A percentile compares a stretch with the other conserved stretches of the same genome.
phyloP scores from a whole-genome alignment of 1,140 invertebrate genomes.

The Leptopilina clavipes region DNA sequence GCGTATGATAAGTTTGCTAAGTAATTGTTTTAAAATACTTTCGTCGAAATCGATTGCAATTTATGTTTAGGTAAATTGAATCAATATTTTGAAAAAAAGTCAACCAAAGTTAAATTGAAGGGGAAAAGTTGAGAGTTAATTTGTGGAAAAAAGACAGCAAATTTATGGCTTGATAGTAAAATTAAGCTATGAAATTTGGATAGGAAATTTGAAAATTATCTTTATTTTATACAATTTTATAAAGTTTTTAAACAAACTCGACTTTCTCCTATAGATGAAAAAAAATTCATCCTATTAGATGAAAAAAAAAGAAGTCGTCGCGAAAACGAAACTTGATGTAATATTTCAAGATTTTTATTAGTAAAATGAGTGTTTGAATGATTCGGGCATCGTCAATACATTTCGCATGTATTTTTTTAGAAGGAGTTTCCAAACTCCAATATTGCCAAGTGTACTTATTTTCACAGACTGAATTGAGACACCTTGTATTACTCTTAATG shows the following conservation, averaged over 20 bases:
- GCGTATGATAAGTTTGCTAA: not conserved
- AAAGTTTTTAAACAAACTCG: too few relatives aligned
- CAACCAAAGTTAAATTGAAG: constrained; percentile 8
- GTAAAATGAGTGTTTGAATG: not conserved
- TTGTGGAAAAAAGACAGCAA: too few relatives aligned
- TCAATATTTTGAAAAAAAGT: constrained; percentile 1
- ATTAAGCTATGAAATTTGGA: too few relatives aligned
- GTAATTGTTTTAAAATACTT: constrained; percentile 1
- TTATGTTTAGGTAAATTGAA: constrained; percentile 1
- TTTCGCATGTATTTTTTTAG: not conserved
- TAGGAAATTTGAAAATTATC: too few relatives aligned
- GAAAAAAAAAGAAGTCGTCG: not conserved
- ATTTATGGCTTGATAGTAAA: too few relatives aligned
- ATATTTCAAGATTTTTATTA: not conserved
- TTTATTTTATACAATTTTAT: too few relatives aligned
- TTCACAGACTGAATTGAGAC: constrained; percentile 3
- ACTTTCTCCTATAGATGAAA: too few relatives aligned
- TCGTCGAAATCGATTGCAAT: not conserved
- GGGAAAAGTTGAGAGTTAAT: too few relatives aligned
- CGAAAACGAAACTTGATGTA: not conserved
- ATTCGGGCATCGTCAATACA: constrained; percentile 2
- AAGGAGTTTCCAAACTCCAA: not conserved
- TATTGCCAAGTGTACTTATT: constrained; percentile 32
- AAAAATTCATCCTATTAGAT: not conserved
- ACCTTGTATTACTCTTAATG: not conserved